Percentiles rank a stretch among this genome's conserved stretches.
Conservation (phyloP, 1,140 invertebrate species). For the Triops cancriformis region DNA sequence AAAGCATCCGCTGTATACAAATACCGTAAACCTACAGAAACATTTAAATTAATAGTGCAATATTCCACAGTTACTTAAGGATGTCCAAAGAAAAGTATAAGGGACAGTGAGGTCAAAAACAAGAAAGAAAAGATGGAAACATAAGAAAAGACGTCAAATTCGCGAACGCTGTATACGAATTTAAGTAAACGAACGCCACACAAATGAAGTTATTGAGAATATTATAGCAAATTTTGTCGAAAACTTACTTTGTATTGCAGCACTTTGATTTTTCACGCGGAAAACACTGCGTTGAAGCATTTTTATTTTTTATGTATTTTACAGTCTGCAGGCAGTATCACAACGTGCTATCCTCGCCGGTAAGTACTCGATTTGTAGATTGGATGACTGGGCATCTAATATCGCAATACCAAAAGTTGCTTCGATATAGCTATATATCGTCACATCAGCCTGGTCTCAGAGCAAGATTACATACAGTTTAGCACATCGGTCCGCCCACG, state of each 20-base stretch:
- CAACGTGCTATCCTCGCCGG: background rate
- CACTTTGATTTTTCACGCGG: background rate
- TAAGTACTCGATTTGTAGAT: background rate
- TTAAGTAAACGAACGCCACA: no score
- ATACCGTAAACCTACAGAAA: slow-evolving; percentile 34
- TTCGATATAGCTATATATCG: no score
- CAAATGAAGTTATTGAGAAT: no score
- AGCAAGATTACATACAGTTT: no score
- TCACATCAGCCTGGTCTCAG: no score
- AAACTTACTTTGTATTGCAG: background rate
- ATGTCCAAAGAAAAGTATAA: background rate
- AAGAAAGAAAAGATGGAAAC: background rate
- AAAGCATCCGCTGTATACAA: slow-evolving; percentile 48
- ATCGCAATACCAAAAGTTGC: no score
- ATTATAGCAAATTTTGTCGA: no score
- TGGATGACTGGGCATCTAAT: background rate
- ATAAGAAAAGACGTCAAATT: no score
- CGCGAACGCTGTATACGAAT: no score
- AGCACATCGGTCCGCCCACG: no score
- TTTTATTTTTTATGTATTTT: background rate
- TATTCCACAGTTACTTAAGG: background rate
- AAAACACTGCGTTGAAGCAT: background rate
- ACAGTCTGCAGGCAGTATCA: background rate
- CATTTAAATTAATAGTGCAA: background rate
- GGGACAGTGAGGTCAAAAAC: background rate